Conservation (phyloP, 2,113 vertebrate species). For the Sceloporus tristichus region DNA sequence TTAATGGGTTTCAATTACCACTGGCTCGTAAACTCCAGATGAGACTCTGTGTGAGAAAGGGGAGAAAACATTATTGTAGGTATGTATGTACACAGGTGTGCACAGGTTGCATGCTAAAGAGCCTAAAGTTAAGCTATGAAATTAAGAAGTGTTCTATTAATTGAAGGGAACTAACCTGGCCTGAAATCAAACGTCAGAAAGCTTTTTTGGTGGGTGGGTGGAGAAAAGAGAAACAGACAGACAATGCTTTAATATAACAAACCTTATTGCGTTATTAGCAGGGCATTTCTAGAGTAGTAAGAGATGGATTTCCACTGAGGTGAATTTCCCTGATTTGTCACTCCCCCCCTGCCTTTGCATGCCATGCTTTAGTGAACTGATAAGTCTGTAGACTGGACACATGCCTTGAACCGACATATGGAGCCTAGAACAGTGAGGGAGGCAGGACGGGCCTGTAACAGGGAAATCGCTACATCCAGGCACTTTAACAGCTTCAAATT, state of each 20-base stretch:
- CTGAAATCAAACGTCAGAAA: conserved; percentile 40
- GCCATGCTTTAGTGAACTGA: no score
- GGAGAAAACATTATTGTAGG: background rate
- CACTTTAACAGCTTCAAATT: no score
- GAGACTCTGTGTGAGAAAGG: conserved; percentile 83
- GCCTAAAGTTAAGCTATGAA: background rate
- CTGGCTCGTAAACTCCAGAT: conserved; percentile 92
- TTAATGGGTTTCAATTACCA: conserved; percentile 95
- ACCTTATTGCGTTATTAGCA: background rate
- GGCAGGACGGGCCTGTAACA: no score
- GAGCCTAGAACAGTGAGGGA: no score
- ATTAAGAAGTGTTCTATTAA: background rate
- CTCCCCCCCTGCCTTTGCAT: background rate
- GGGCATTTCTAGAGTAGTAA: background rate
- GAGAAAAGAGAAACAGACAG: background rate
- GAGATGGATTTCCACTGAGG: background rate
- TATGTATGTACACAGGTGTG: background rate
- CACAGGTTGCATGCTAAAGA: background rate
- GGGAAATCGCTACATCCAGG: no score
- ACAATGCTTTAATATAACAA: background rate
- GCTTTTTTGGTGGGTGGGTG: background rate
- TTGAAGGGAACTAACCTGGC: conserved; percentile 23
- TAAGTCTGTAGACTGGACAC: no score
- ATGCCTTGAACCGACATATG: no score
- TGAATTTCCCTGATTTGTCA: background rate